A percentile compares a stretch with the other conserved stretches of the same genome.
Evolutionary conservation across 2,113 vertebrate genomes (phyloP).

Genomic region (Ceyx melanurus): DNA sequence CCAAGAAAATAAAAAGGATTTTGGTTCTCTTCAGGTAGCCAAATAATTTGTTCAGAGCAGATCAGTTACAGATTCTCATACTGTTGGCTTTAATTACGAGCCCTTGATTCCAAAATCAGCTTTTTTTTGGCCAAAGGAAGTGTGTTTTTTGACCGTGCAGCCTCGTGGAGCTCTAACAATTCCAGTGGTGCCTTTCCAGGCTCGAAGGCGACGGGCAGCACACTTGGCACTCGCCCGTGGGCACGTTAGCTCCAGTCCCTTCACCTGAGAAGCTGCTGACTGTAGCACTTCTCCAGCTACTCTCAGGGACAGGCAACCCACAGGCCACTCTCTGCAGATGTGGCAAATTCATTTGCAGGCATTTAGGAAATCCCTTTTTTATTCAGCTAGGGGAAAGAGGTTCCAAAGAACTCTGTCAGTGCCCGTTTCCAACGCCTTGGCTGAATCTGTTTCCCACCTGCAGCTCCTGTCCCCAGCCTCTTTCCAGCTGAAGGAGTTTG

Average conservation of each 20-base stretch:
- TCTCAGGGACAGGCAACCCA: background rate
- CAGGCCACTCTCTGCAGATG: background rate
- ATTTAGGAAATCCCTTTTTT: slow-evolving; percentile 24
- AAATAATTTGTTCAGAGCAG: slow-evolving; percentile 54
- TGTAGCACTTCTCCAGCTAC: background rate
- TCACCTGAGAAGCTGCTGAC: background rate
- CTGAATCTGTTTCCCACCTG: background rate
- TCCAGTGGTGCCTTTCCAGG: background rate
- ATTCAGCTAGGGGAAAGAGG: background rate
- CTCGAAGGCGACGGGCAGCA: background rate
- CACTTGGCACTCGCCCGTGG: background rate
- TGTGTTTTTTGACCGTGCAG: slow-evolving; percentile 18
- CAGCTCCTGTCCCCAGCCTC: background rate
- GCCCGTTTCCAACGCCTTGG: slow-evolving; percentile 15
- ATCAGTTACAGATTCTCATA: background rate
- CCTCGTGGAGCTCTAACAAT: slow-evolving; percentile 4
- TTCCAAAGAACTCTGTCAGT: background rate
- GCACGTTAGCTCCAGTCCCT: background rate
- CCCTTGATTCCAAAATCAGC: background rate
- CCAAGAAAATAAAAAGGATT: background rate
- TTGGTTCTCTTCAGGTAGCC: slow-evolving; percentile 47
- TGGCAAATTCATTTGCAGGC: slow-evolving; percentile 26
- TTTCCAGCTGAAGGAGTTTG: background rate
- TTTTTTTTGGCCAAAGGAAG: background rate
- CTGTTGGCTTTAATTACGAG: slow-evolving; percentile 1